Percentiles rank a stretch among this genome's conserved stretches.
These are phyloP conservation scores for Zoanthus sansibaricus DNA, from an alignment of 92 coral and sea anemone genomes.

Conservation along the genomic window DNA sequence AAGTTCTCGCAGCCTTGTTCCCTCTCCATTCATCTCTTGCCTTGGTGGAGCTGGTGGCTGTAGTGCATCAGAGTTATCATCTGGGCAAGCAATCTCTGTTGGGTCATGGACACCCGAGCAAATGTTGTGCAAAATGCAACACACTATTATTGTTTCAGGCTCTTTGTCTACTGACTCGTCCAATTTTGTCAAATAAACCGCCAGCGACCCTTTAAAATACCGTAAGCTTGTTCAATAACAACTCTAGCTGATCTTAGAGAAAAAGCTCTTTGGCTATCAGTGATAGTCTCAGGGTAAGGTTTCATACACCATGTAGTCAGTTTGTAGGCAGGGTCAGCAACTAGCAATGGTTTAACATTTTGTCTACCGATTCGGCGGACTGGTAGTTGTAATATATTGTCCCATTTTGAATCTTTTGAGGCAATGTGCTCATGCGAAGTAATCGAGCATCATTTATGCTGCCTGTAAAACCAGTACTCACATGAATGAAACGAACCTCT, in stretches of 20 bases:
- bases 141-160: conserved; percentile 36
- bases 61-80: conserved; percentile 12
- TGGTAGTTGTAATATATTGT: conserved; percentile 38
- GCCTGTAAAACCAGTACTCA: conserved; percentile 65
- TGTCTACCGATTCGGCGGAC: conserved; percentile 16
- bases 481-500: conserved; percentile 55
- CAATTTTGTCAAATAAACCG: conserved; percentile 25
- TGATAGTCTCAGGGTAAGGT: conserved; percentile 53
- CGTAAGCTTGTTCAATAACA: conserved; percentile 44
- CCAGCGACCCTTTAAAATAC: conserved; percentile 59
- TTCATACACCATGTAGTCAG: conserved; percentile 61
- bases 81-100: conserved; percentile 42
- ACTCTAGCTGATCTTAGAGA: conserved; percentile 57
- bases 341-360: conserved; percentile 46
- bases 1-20: conserved; percentile 51
- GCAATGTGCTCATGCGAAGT: conserved; percentile 51
- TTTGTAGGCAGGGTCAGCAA: conserved; percentile 60
- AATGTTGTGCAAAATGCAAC: conserved; percentile 40
- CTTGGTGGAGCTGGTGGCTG: conserved; percentile 51
- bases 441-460: conserved; percentile 67
- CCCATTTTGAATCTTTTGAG: conserved; percentile 46
- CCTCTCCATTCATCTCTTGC: conserved; percentile 43
- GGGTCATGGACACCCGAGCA: conserved; percentile 31
- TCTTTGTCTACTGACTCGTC: conserved; percentile 58
- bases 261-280: conserved; percentile 42